A percentile compares a stretch with the other conserved stretches of the same genome.
Evolutionary conservation across 2,113 vertebrate genomes (phyloP).

Genomic region (Myotis lucifugus): DNA sequence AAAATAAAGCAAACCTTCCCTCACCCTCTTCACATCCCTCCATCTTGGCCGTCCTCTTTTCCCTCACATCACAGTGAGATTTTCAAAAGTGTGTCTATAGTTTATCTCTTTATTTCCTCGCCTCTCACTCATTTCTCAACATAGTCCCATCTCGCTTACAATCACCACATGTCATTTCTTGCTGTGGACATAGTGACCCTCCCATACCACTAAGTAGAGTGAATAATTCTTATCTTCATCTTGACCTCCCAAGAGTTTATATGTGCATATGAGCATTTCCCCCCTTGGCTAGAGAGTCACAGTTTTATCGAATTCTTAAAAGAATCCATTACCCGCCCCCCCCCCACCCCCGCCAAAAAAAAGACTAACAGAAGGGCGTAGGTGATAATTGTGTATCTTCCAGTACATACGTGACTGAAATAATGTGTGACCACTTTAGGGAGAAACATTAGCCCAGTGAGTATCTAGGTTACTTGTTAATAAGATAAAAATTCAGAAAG

Average conservation of each 20-base stretch:
- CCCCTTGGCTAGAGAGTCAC: neutral
- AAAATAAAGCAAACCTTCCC: slow-evolving; percentile 12
- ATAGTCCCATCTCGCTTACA: neutral
- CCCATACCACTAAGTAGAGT: neutral
- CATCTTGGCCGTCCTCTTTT: neutral
- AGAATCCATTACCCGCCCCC: neutral
- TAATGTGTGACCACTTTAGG: neutral
- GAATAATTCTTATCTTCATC: neutral
- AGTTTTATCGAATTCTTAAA: slow-evolving; percentile 3
- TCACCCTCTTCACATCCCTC: neutral
- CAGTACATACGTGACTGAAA: neutral
- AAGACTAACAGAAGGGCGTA: neutral
- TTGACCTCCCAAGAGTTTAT: neutral
- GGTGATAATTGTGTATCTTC: neutral
- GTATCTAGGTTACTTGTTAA: neutral
- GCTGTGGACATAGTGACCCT: neutral
- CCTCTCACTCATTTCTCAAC: neutral
- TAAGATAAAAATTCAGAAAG: neutral
- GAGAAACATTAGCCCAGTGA: neutral
- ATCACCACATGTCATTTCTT: neutral
- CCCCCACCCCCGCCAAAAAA: neutral
- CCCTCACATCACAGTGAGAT: neutral
- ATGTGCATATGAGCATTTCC: neutral
- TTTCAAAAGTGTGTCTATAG: neutral
- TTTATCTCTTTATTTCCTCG: neutral